Evolutionary conservation across 2,797 vertebrate genomes (phyloP).

Genomic region (Parotocinclus haroldoi): DNA sequence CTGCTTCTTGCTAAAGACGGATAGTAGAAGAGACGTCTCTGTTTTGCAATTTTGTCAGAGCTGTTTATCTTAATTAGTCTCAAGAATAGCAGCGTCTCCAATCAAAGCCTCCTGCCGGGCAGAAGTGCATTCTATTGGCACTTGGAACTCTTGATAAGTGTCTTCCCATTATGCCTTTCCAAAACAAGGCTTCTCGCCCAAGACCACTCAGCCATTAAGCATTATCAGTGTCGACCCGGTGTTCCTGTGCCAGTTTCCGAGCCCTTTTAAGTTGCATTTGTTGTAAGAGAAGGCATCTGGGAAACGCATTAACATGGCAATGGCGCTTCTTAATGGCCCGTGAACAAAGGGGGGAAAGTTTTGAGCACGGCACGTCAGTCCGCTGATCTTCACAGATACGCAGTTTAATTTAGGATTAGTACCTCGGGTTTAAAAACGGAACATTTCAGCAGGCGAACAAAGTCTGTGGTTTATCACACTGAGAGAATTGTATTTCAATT

Average conservation of each 20-base stretch:
- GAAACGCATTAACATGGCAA: slow-evolving; percentile 26
- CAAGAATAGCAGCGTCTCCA: slow-evolving; percentile 41
- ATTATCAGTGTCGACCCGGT: slow-evolving; percentile 38
- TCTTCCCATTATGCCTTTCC: slow-evolving; percentile 39
- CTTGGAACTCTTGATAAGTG: slow-evolving; percentile 22
- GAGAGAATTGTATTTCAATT: no score
- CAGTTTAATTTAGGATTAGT: not conserved
- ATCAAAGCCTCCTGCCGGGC: slow-evolving; percentile 34
- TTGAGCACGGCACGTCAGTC: slow-evolving; percentile 25
- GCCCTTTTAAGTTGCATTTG: not conserved
- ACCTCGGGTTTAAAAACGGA: no score
- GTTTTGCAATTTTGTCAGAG: slow-evolving; percentile 42
- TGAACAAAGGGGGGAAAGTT: slow-evolving; percentile 49
- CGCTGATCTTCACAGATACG: slow-evolving; percentile 51
- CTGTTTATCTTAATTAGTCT: slow-evolving; percentile 50
- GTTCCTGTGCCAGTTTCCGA: slow-evolving; percentile 17
- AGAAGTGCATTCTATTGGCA: slow-evolving; percentile 29
- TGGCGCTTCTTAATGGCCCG: slow-evolving; percentile 10
- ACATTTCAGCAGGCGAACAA: no score
- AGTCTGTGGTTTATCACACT: no score
- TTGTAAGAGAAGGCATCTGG: slow-evolving; percentile 16
- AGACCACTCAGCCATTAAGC: slow-evolving; percentile 20
- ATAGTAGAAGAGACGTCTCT: no score
- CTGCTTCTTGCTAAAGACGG: not conserved
- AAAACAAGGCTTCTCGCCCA: slow-evolving; percentile 14